These are phyloP conservation scores for Acanthosepion esculentum DNA, from an alignment of 2,888 invertebrate genomes.

Conservation along the genomic window DNA sequence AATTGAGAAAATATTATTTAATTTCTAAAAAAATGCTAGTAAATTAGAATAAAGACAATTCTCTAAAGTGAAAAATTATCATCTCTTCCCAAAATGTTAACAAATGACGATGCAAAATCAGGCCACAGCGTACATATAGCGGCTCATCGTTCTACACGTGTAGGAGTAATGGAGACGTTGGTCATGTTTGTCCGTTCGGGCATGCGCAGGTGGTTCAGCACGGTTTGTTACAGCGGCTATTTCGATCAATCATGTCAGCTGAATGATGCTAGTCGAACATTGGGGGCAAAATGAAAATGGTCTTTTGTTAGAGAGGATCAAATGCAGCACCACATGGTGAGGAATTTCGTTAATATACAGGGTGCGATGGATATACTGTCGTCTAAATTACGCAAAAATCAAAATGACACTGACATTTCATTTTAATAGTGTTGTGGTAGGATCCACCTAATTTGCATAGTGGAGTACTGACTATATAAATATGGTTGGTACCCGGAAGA, in stretches of 20 bases:
- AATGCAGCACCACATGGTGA: neutral
- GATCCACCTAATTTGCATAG: no score
- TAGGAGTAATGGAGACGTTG: neutral
- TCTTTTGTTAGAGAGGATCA: conserved; percentile 17
- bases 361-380: no score
- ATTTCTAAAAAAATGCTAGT: no score
- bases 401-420: no score
- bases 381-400: no score
- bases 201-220: conserved; percentile 33
- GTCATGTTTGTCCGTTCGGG: conserved; percentile 4
- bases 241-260: neutral
- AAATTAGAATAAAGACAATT: neutral
- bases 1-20: no score
- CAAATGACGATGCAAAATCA: neutral
- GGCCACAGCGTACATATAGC: neutral
- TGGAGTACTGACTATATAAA: no score
- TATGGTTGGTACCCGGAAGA: no score
- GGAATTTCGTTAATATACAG: neutral
- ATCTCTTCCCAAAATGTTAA: neutral
- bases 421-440: no score
- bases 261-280: neutral
- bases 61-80: neutral
- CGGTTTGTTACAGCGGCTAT: neutral
- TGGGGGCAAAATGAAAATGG: neutral
- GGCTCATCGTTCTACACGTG: neutral